Evolutionary conservation across 2,113 vertebrate species (phyloP), one percentile per base, ranked within the genome.

Genomic region (Anser cygnoides): DNA sequence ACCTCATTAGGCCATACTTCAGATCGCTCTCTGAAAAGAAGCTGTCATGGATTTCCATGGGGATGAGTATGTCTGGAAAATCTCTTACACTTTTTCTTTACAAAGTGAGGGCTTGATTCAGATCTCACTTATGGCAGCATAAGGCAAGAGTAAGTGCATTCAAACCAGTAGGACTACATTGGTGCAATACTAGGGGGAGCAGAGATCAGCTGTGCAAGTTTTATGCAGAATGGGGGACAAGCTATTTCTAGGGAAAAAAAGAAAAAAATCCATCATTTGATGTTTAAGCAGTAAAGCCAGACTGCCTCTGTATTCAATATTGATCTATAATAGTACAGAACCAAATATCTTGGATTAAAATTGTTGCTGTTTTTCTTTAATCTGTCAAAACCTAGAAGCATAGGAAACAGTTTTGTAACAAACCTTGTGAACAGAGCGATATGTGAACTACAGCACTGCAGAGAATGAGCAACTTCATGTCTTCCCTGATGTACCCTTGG

Each of bases 41-140:
- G 90, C 67, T 98, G 52, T 95, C 96, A 22, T 98, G 98, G 98
- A 95, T 99, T 97, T 99, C 98, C 97, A 99, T 98, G 98, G 98
- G 98, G 59, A 97, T 98, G 96, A 99, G 99, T 99, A 98, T 98
- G 97, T 96, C 50, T 92, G 58, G 49, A 89, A 90, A 87, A 73
- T 12, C 2, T 91, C 92, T 92, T 90, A 37, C 54, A 49, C 26
- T 95, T 94, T 84, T 82, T 25, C 16, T 68, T 91, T 91, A 71
- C 6, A 10, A 67, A 94, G 26, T 14, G 16, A 91, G 52, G 35
- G 35, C 26, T 96, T 75, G 16, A 78, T 68, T 93, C 54, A 66
- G 43, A 61, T 67, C 22, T 84, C 2, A 3, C 26, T 72, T 85
- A 28, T 18, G 14, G 26, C 41, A 33, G 25, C 16, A 4, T 52